Conservation (phyloP, 2,888 invertebrate genomes). For the Ariolimax columbianus region DNA sequence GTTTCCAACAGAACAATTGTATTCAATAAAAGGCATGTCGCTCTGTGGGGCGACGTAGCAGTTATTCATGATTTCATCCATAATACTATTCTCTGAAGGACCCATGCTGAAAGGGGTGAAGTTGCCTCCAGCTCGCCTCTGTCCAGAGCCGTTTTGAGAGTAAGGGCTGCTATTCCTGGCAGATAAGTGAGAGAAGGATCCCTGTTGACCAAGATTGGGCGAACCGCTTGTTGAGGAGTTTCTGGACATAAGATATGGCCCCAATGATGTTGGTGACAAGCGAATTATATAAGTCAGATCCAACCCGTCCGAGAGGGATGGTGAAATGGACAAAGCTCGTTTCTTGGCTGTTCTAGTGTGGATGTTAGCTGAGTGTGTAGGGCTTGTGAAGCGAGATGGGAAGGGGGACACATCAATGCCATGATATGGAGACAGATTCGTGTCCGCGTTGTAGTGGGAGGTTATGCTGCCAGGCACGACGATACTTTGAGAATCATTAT, state of each 20-base stretch:
- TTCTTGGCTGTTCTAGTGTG: constrained; percentile 69
- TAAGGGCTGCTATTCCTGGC: constrained; percentile 75
- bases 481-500: constrained; percentile 57
- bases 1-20: constrained; percentile 57
- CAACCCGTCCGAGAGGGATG: constrained; percentile 73
- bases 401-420: constrained; percentile 69
- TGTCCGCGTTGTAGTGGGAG: constrained; percentile 65
- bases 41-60: constrained; percentile 72
- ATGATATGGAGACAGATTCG: constrained; percentile 72
- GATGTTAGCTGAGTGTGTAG: constrained; percentile 73
- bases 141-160: constrained; percentile 71
- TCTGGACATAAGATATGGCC: constrained; percentile 68
- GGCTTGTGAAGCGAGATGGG: constrained; percentile 74
- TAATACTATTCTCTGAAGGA: constrained; percentile 58
- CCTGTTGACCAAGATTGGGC: constrained; percentile 67
- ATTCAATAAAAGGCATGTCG: constrained; percentile 71
- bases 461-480: constrained; percentile 60
- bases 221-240: constrained; percentile 72
- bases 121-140: constrained; percentile 57
- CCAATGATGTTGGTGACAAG: constrained; percentile 79
- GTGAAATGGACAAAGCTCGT: constrained; percentile 75
- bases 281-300: constrained; percentile 79
- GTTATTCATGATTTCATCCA: constrained; percentile 71
- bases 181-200: constrained; percentile 76
- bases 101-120: constrained; percentile 58